A percentile compares a stretch with the other conserved stretches of the same genome.
Conservation (phyloP, 2,888 invertebrate species). For the Hyles lineata region DNA sequence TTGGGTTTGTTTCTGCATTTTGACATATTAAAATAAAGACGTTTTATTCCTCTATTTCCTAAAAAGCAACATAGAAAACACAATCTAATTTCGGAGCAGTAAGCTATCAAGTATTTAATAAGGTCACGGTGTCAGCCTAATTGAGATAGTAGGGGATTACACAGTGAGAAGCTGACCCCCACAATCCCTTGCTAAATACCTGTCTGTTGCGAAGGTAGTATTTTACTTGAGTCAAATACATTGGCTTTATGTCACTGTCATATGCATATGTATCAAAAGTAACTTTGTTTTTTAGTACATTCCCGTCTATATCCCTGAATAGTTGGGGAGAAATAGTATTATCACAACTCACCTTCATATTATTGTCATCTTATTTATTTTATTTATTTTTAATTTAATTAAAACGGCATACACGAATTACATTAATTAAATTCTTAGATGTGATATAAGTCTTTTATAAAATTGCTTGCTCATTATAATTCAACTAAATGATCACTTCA, state of each 20-base stretch:
- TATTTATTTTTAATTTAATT: no score
- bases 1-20: neutral
- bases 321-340: no score
- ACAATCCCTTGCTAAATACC: conserved; percentile 18
- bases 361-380: no score
- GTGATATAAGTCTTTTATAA: no score
- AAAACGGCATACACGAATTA: no score
- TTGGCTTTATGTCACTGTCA: neutral
- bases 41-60: neutral
- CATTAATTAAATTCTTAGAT: no score
- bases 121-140: conserved; percentile 18
- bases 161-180: conserved; percentile 7
- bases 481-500: neutral
- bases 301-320: no score
- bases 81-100: neutral
- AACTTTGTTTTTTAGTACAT: neutral
- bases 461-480: neutral
- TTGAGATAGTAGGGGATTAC: conserved; percentile 25
- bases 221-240: neutral
- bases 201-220: conserved; percentile 1
- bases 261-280: neutral
- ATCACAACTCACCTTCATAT: no score
- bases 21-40: neutral
- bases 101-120: conserved; percentile 23
- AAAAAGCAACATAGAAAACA: neutral